Percentiles rank a stretch among this genome's conserved stretches.
Conservation (phyloP, 2,888 invertebrate species). For the Anthrax anthrax region DNA sequence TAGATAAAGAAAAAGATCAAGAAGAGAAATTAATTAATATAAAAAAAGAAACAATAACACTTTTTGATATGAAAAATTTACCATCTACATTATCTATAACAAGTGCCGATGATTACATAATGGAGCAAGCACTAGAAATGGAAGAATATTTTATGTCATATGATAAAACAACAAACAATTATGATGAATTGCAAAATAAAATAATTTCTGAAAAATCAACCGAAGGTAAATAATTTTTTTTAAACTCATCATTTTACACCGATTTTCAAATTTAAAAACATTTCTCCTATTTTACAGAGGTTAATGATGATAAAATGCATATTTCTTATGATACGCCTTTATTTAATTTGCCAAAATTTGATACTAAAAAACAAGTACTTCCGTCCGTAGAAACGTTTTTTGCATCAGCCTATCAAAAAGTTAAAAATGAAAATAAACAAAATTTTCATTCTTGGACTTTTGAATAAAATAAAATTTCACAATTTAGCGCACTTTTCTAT, state of each 20-base stretch:
- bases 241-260: too few species aligned
- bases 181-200: neutral
- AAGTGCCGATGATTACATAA: conserved; percentile 30
- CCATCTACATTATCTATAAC: conserved; percentile 20
- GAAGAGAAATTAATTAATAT: conserved; percentile 14
- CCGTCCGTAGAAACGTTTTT: conserved; percentile 32
- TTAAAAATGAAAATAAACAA: neutral
- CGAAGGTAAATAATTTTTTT: neutral
- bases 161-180: conserved; percentile 11
- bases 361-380: conserved; percentile 21
- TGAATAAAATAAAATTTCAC: neutral
- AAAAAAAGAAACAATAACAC: neutral
- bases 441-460: neutral
- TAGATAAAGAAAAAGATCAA: conserved; percentile 13
- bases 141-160: conserved; percentile 29
- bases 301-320: neutral
- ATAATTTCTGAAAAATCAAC: too few species aligned
- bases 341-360: conserved; percentile 23
- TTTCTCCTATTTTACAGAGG: neutral
- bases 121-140: conserved; percentile 34
- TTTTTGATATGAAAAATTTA: neutral
- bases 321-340: conserved; percentile 29
- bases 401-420: conserved; percentile 13
- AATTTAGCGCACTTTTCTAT: too few species aligned
- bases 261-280: too few species aligned